A percentile compares a stretch with the other conserved stretches of the same genome.
These are phyloP conservation scores for Drosophila ficusphila DNA, from an alignment of 1,140 invertebrate species.

Conservation along the genomic window DNA sequence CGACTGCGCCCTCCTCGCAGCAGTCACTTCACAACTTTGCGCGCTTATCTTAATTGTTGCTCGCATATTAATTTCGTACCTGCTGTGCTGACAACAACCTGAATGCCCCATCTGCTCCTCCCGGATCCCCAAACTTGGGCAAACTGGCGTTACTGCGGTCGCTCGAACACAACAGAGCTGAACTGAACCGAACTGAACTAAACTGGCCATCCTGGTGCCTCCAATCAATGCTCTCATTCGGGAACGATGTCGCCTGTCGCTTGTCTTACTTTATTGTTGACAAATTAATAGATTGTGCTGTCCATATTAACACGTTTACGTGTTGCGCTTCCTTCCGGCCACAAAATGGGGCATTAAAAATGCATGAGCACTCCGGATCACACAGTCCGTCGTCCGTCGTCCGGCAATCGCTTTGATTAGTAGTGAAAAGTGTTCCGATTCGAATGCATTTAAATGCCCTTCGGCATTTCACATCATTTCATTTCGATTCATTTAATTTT, in stretches of 20 bases:
- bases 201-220: constrained; percentile 20
- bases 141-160: constrained; percentile 4
- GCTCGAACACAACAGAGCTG: background rate
- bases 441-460: constrained; percentile 60
- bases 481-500: constrained; percentile 2
- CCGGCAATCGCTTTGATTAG: constrained; percentile 61
- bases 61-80: constrained; percentile 83
- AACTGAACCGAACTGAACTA: background rate
- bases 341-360: constrained; percentile 68
- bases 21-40: constrained; percentile 77
- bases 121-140: background rate
- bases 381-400: constrained; percentile 12
- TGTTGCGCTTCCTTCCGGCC: constrained; percentile 79
- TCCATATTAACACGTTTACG: constrained; percentile 81
- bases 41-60: constrained; percentile 83
- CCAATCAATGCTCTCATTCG: constrained; percentile 56
- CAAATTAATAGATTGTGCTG: constrained; percentile 82
- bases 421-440: constrained; percentile 53
- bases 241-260: constrained; percentile 43
- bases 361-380: constrained; percentile 49
- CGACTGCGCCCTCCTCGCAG: constrained; percentile 62
- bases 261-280: constrained; percentile 76
- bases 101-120: background rate
- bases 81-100: constrained; percentile 72
- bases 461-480: constrained; percentile 32